A percentile compares a stretch with the other conserved stretches of the same genome.
Conservation (phyloP, 2,888 invertebrate genomes). For the Altica lythri region DNA sequence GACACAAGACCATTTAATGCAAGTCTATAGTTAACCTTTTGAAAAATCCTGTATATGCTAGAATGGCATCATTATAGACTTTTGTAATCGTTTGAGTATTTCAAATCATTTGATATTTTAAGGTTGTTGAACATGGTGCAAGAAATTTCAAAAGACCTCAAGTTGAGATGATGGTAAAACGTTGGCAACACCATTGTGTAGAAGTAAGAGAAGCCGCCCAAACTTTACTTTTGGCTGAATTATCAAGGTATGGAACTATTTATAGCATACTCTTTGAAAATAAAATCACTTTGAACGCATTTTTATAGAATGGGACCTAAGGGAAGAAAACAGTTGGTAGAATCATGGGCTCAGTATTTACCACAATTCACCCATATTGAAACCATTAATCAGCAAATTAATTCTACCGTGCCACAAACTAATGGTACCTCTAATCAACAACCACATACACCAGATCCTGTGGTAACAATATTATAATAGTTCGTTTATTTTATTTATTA, state of each 20-base stretch:
- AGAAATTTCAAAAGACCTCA: constrained; percentile 91
- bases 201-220: constrained; percentile 98
- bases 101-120: constrained; percentile 3
- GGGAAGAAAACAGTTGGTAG: constrained; percentile 90
- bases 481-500: neutral
- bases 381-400: constrained; percentile 72
- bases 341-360: constrained; percentile 94
- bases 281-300: neutral
- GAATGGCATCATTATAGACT: too few relatives aligned
- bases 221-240: constrained; percentile 90
- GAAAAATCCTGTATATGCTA: too few relatives aligned
- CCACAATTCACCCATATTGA: constrained; percentile 85
- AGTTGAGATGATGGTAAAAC: constrained; percentile 94
- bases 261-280: neutral
- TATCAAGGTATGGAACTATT: constrained; percentile 57
- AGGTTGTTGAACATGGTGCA: constrained; percentile 64
- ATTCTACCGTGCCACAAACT: constrained; percentile 58
- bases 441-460: constrained; percentile 43
- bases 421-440: constrained; percentile 51
- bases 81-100: too few relatives aligned
- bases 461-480: constrained; percentile 31
- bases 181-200: constrained; percentile 98
- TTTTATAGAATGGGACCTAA: constrained; percentile 75
- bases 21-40: too few relatives aligned
- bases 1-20: too few relatives aligned